Percentiles rank a stretch among this genome's conserved stretches.
Evolutionary conservation across 2,888 invertebrate species (phyloP).

Genomic region (Petrolisthes cinctipes): DNA sequence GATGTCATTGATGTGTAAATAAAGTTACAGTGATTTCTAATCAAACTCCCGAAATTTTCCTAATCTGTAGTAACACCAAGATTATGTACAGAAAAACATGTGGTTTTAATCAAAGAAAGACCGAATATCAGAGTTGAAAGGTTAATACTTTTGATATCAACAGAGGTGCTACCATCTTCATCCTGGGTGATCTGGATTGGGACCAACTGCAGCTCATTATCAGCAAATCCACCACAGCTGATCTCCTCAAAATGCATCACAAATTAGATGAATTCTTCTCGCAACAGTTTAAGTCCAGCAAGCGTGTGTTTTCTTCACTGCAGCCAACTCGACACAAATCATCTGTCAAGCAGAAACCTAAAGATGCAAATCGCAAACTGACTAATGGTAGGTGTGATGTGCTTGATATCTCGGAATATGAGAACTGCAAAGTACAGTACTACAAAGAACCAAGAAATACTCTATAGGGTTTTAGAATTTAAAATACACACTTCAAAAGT

Average conservation of each 20-base stretch:
- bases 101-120: too few species aligned
- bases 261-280: slow-evolving; percentile 98
- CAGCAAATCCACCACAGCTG: slow-evolving; percentile 95
- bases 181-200: slow-evolving; percentile 94
- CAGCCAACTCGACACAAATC: slow-evolving; percentile 65
- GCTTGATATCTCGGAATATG: neutral
- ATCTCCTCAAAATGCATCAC: slow-evolving; percentile 95
- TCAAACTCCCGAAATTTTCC: too few species aligned
- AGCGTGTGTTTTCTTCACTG: slow-evolving; percentile 86
- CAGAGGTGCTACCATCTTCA: slow-evolving; percentile 89
- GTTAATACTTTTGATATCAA: slow-evolving; percentile 59
- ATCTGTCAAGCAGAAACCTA: slow-evolving; percentile 65
- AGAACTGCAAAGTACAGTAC: neutral
- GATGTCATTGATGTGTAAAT: too few species aligned
- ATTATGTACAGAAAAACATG: too few species aligned
- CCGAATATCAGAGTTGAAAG: too few species aligned
- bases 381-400: slow-evolving; percentile 66
- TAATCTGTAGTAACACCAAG: too few species aligned
- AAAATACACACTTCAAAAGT: too few species aligned
- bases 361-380: slow-evolving; percentile 66
- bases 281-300: slow-evolving; percentile 96
- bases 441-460: neutral
- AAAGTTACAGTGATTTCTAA: too few species aligned
- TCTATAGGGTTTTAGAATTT: too few species aligned
- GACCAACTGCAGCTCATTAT: slow-evolving; percentile 97